Base-by-base conservation (phyloP, 2,113 vertebrate genomes). In the Paedocypris sp. region DNA sequence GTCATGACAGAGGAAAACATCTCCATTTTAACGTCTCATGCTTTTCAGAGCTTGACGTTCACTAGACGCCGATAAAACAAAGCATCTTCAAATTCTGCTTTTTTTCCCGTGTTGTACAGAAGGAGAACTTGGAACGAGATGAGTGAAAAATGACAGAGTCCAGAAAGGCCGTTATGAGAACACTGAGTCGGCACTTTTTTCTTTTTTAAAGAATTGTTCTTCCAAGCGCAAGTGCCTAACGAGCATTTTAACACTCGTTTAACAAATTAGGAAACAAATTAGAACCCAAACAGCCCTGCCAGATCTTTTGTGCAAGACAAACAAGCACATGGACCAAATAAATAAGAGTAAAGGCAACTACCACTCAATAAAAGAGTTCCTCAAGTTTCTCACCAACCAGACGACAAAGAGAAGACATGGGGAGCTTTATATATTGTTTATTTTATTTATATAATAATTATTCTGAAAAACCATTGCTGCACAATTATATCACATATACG, bases 231-330 rank as follows among this genome's bases (percentile, higher is more conserved):
- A 58, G 60, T 18, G 18, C 65, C 64, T 67, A 64, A 64, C 26
- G 29, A 71, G 60, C 49, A 45, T 54, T 57, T 60, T 46, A 60
- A 68, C 56, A 72, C 56, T 67, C 43, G 54, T 41, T 71, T 53
- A 60, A 64, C 60, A 29, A 64, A 67, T 71, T 60, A 67, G 36
- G 49, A 60, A 23, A 29, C 54, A 38, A 38, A 31, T 43, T 20
- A 20, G 31, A 32, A 43, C 53, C 20, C 16, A 16, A 29, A 60
- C 48, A 43, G 13, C 15, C 38, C 41, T 60, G 59, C 46, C 68
- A 62, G 53, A 31, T 22, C 31, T 60, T 47, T 29, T 3, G n/a
- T 41, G 60, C 36, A 53, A 58, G 62, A 62, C 31, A 22, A 62
- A 57, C 46, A 45, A 71, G 36, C 25, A 31, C 35, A 29, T 19